Evolutionary conservation across 2,797 vertebrate species (phyloP).

Genomic region (Scolopax rusticola): DNA sequence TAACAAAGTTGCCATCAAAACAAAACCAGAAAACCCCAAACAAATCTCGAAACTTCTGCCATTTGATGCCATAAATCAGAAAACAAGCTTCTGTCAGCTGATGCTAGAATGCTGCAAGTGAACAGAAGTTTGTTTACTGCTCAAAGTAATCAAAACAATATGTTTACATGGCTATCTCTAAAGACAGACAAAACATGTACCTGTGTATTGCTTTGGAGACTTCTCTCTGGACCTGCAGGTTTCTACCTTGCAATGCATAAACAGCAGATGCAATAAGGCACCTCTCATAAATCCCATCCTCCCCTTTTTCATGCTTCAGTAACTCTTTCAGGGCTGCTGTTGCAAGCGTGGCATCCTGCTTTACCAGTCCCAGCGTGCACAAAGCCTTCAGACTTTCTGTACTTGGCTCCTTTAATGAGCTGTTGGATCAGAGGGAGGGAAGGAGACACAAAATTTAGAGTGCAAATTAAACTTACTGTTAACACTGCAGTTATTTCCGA

Average conservation of each 20-base stretch:
- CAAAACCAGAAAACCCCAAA: background rate
- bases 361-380: conserved; percentile 90
- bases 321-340: conserved; percentile 92
- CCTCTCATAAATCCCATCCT: conserved; percentile 80
- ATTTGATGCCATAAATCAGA: background rate
- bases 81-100: background rate
- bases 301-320: conserved; percentile 82
- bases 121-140: background rate
- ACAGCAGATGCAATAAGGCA: conserved; percentile 90
- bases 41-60: background rate
- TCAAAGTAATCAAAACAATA: background rate
- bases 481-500: background rate
- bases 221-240: conserved; percentile 85
- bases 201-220: conserved; percentile 91
- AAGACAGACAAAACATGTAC: conserved; percentile 71
- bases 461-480: background rate
- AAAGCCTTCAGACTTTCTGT: conserved; percentile 90
- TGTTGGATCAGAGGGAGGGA: conserved; percentile 61
- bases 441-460: background rate
- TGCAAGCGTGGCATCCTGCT: conserved; percentile 88
- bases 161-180: background rate
- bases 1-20: background rate
- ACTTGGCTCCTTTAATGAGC: conserved; percentile 92
- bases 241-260: conserved; percentile 89
- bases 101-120: background rate